A percentile compares a stretch with the other conserved stretches of the same genome.
Conservation (phyloP, 2,888 invertebrate genomes). For the Pomacea canaliculata region DNA sequence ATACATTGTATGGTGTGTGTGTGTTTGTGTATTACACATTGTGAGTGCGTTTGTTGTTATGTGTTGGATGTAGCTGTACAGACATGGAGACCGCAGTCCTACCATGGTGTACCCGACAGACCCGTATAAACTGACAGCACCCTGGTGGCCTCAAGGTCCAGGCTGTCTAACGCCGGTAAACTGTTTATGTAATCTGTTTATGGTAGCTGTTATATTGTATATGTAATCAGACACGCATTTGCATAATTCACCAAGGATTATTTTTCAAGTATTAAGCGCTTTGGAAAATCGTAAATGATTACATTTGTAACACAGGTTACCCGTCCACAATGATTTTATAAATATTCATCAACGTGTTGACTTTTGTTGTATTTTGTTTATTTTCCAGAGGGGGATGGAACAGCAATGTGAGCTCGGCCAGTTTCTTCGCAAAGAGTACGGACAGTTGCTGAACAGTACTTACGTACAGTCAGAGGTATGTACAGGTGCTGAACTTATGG, state of each 20-base stretch:
- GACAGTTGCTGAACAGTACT: slow-evolving; percentile 14
- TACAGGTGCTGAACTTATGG: too few species aligned
- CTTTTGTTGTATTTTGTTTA: neutral
- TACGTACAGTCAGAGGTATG: slow-evolving; percentile 39
- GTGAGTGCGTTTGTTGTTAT: too few species aligned
- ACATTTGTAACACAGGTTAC: too few species aligned
- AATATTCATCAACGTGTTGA: too few species aligned
- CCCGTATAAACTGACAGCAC: slow-evolving; percentile 19
- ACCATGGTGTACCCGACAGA: slow-evolving; percentile 29
- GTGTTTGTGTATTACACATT: too few species aligned
- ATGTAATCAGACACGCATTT: too few species aligned
- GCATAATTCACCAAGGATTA: too few species aligned
- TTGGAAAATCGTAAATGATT: too few species aligned
- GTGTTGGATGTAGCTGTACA: slow-evolving; percentile 31
- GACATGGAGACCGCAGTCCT: slow-evolving; percentile 40
- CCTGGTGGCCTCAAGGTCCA: slow-evolving; percentile 35
- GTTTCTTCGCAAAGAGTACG: slow-evolving; percentile 40
- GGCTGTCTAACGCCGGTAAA: slow-evolving; percentile 31
- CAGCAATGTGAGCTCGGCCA: slow-evolving; percentile 51
- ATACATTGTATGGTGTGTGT: too few species aligned
- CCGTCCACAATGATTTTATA: too few species aligned
- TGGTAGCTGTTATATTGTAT: too few species aligned
- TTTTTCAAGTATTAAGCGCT: too few species aligned
- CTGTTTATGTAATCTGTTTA: neutral
- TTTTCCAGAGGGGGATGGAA: slow-evolving; percentile 45